Conservation (phyloP, 2,113 vertebrate species). For the Lepidothrix coronata region DNA sequence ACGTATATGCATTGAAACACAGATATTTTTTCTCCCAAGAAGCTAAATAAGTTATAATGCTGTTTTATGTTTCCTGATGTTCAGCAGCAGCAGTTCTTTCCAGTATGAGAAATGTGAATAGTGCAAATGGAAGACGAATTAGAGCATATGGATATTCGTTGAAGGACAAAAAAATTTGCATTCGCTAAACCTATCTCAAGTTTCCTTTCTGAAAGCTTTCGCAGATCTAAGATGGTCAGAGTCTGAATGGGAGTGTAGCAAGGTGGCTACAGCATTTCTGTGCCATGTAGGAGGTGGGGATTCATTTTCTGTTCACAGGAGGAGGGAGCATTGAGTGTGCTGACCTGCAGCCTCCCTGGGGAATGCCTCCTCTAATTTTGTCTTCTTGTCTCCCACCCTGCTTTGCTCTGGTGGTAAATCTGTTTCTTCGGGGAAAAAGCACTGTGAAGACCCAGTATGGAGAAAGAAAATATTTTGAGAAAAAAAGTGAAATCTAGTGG, state of each 20-base stretch:
- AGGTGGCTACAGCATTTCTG: background rate
- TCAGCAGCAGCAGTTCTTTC: background rate
- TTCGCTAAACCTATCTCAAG: background rate
- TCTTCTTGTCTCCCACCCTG: background rate
- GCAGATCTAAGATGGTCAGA: background rate
- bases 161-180: accelerated
- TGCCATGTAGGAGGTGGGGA: background rate
- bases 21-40: background rate
- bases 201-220: background rate
- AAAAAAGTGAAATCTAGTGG: background rate
- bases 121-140: background rate
- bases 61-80: background rate
- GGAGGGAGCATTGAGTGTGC: background rate
- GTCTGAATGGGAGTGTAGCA: background rate
- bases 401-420: background rate
- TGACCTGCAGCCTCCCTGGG: background rate
- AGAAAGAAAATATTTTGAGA: background rate
- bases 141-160: background rate
- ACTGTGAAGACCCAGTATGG: background rate
- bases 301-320: background rate
- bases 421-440: background rate
- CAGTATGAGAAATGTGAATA: background rate
- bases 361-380: background rate
- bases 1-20: background rate
- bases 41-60: background rate